Base-by-base conservation (phyloP, 35 echinoderm and acorn worm genomes). In the Lytechinus pictus region DNA sequence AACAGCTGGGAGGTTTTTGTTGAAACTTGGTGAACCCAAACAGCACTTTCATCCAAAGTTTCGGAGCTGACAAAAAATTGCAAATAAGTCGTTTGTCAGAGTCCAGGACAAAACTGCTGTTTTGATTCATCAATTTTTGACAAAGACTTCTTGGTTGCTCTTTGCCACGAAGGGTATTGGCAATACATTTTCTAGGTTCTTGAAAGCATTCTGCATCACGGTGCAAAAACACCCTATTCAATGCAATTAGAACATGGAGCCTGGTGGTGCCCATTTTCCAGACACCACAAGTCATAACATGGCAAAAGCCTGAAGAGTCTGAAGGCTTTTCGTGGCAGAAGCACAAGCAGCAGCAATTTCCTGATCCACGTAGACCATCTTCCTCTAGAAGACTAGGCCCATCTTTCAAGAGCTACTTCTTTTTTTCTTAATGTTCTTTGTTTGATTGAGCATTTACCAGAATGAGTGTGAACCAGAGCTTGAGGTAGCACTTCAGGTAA, bases 401-500 rank as follows among this genome's bases (percentile, higher is more conserved):
- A 71, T 6, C 14, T 79, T 24, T 79, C 66, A 24, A 24, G 16
- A 14, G 66, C 66, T 24, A 79, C 9, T 13, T 58, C 13, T 58
- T 79, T 79, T 79, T 79, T 79, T 44, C 33, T 44, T 44, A 44
- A 44, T 44, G 33, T 44, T 58, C 6, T 58, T 7, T 58, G 56
- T 24, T 24, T 58, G 56, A 58, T 44, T 28, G 88, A 90, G 88
- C 88, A 90, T 90, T 93, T 93, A 93, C 92, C 92, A 57, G 92
- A 93, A 57, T 93, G 92, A 14, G 92, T 93, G 54, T 93, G 92
- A 57, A 55, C 27, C 27, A 27, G 52, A 93, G 92, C 21, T 54
- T 93, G 92, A 29, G 92, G 92, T 53, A 93, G 92, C 52, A 93
- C 92, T 93, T 29, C 8, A 55, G 92, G 92, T 57, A 93, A 53